Evolutionary conservation across 2,888 invertebrate genomes (phyloP).

Genomic region (Agriotes lineatus): DNA sequence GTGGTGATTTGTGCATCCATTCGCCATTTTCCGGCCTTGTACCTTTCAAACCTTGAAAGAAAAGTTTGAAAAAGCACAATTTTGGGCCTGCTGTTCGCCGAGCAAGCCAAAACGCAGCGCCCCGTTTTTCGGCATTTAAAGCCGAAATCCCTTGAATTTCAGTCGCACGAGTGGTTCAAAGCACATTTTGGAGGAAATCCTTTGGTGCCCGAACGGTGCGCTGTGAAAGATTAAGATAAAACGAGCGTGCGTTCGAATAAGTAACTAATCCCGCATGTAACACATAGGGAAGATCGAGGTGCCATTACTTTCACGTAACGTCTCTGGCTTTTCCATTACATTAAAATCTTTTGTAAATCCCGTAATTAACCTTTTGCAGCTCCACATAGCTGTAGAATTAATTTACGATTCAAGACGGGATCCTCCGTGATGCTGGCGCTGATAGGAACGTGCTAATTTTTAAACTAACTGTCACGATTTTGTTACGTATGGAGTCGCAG

Average conservation of each 20-base stretch:
- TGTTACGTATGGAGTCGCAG: conserved; percentile 9
- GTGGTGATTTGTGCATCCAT: too few species aligned
- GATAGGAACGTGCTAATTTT: conserved; percentile 7
- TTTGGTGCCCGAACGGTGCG: neutral
- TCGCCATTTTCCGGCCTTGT: too few species aligned
- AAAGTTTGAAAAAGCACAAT: too few species aligned
- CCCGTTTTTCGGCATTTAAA: too few species aligned
- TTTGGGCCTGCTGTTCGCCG: too few species aligned
- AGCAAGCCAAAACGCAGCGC: too few species aligned
- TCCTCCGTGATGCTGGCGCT: neutral
- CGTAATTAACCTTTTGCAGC: conserved; percentile 34
- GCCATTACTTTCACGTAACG: conserved; percentile 29
- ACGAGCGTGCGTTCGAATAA: conserved; percentile 12
- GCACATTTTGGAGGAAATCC: neutral
- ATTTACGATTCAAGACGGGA: conserved; percentile 25
- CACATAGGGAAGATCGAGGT: conserved; percentile 12
- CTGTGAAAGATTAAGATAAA: conserved; percentile 26
- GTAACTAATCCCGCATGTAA: conserved; percentile 23
- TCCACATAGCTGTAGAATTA: conserved; percentile 27
- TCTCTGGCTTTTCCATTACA: conserved; percentile 24
- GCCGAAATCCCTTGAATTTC: too few species aligned
- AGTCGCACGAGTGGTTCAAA: neutral
- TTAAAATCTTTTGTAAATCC: conserved; percentile 30
- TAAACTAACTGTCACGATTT: conserved; percentile 25
- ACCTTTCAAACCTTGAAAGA: too few species aligned